A percentile compares a stretch with the other conserved stretches of the same genome.
Conservation (phyloP, 2,888 invertebrate genomes). For the Drosophila tanythrix region DNA sequence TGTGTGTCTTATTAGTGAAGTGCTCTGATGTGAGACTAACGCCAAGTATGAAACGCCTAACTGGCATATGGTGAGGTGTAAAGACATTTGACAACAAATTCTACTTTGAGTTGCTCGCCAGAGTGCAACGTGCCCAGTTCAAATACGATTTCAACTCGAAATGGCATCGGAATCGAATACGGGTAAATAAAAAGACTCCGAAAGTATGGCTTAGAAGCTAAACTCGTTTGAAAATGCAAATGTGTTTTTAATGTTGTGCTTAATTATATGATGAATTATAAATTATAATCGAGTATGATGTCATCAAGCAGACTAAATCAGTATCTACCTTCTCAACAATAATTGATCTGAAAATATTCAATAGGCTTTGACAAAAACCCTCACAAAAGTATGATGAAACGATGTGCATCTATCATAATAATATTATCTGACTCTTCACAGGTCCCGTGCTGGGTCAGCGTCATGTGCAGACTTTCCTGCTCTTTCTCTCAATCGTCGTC, state of each 20-base stretch:
- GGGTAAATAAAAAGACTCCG: conserved; percentile 50
- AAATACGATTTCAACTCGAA: conserved; percentile 9
- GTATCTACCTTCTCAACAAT: not conserved
- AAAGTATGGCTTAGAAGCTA: not conserved
- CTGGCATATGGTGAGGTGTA: conserved; percentile 51
- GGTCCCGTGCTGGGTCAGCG: conserved; percentile 86
- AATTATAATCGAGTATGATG: not conserved
- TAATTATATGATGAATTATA: not conserved
- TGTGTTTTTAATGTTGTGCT: not conserved
- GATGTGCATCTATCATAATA: not conserved
- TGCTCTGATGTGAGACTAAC: conserved; percentile 49
- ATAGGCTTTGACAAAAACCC: not conserved
- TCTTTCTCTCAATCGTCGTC: conserved; percentile 87
- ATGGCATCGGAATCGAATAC: conserved; percentile 64
- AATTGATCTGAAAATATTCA: not conserved
- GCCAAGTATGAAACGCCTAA: conserved; percentile 22
- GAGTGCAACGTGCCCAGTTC: conserved; percentile 39
- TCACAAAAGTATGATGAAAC: not conserved
- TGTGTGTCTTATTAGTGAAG: conserved; percentile 28
- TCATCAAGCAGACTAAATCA: not conserved
- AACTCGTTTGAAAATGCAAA: not conserved
- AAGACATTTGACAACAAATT: conserved; percentile 33
- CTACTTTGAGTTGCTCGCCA: conserved; percentile 45
- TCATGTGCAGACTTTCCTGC: conserved; percentile 87
- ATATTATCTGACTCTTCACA: conserved; percentile 49